Percentiles rank a stretch among this genome's conserved stretches.
Conservation (phyloP, 2,797 vertebrate genomes). For the Novumbra hubbsi region DNA sequence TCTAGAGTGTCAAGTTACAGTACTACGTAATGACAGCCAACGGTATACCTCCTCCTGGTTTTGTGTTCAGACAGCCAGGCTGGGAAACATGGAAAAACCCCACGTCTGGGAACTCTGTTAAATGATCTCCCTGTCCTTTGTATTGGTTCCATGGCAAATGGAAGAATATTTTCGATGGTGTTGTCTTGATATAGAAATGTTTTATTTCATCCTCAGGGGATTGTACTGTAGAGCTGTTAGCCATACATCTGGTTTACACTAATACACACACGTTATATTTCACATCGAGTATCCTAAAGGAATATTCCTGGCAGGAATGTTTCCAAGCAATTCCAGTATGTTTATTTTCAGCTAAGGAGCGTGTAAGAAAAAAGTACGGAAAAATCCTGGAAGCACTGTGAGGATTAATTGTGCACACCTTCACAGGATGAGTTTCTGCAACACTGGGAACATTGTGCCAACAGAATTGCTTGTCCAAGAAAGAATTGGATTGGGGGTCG, state of each 20-base stretch:
- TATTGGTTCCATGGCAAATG: conserved; percentile 56
- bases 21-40: not conserved
- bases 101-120: conserved; percentile 44
- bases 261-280: conserved; percentile 20
- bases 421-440: conserved; percentile 3
- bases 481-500: not conserved
- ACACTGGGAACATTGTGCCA: conserved; percentile 19
- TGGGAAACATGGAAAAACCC: conserved; percentile 22
- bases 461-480: conserved; percentile 6
- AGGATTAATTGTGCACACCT: conserved; percentile 29
- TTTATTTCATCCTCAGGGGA: conserved; percentile 27
- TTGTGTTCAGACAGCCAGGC: not conserved
- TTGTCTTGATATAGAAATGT: conserved; percentile 36
- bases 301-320: conserved; percentile 9
- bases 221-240: conserved; percentile 40
- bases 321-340: conserved; percentile 4
- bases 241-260: conserved; percentile 53
- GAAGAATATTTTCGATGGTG: conserved; percentile 37
- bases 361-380: conserved; percentile 20
- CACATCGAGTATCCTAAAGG: conserved; percentile 4
- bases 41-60: not conserved
- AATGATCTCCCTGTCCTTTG: conserved; percentile 51
- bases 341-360: conserved; percentile 3
- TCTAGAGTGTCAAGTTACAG: not conserved
- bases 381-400: not conserved